Base-by-base conservation (phyloP, 2,888 invertebrate species). In the Physocephala rufipes region DNA sequence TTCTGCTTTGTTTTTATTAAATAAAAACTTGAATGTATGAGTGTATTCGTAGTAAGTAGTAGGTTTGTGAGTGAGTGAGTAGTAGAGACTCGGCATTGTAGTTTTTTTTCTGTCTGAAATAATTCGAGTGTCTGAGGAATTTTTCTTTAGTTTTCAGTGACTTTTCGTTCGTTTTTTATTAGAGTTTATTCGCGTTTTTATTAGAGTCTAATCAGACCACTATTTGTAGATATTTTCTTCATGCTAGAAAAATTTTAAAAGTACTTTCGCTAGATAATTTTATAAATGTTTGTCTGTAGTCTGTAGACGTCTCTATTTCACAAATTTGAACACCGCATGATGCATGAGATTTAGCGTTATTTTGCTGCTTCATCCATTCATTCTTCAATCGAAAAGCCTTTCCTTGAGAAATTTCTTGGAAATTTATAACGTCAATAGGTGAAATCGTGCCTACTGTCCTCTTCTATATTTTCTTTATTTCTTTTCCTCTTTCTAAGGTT, bases 291-390 rank as follows among this genome's bases (percentile, higher is more conserved):
- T 43, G 12, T 63, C 45, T 45, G 24, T 19, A n/a, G 15, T 63
- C 12, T 55, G 7, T 13, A 55, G 28, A 26, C 24, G 12, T 15
- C 55, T 26, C 26, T 26, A 72, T 71, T 76, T 74, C 67, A 78
- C 78, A 73, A 77, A 71, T 77, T 76, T 79, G 78, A 71, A 71
- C 62, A 74, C 73, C 71, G 83, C 82, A 83, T 82, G 82, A 74
- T 82, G 84, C 82, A 82, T 82, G 82, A 77, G 75, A 28, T 58
- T 26, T 58, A 24, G 58, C 24, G 58, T 28, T 15, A 5, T 28
- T 58, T 26, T 28, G 16, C 15, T 9, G 24, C 58, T 58, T 12
- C 53, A 26, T 28, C 15, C 13, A 15, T 28, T 58, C n/a, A n/a
- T 36, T 36, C 36, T 36, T 36, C 36, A 36, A 4, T 9, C 36